Evolutionary conservation across 2,113 vertebrate species (phyloP), one percentile per base, ranked within the genome.

Genomic region (Columba janthina): DNA sequence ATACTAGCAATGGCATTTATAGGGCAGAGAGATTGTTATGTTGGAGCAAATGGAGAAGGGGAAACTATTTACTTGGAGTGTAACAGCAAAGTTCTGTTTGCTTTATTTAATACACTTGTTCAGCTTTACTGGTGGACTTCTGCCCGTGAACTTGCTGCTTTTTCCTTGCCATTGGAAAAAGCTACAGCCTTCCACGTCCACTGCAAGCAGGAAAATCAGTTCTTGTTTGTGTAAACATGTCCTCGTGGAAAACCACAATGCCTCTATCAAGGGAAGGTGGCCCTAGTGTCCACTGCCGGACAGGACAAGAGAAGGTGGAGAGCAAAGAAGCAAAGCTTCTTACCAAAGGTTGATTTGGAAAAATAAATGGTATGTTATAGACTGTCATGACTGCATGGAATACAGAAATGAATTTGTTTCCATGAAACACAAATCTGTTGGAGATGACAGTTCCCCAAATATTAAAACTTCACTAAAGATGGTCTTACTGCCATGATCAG

Each of bases 21-120:
- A 90, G 53, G 44, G 44, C 70, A 87, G 57, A 93, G 32, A 16
- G 46, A 28, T 54, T 88, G 89, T 90, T 90, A 54, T 28, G 58
- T 46, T 81, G 42, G 48, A 85, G 72, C 57, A 88, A 93, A 88
- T 42, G 17, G 62, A 75, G 57, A 44, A 79, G 48, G 66, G 83
- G 36, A 94, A 81, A 89, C 58, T 75, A 82, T 96, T 96, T 95
- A 84, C 76, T 90, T 81, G 57, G 87, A 93, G 60, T 13, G 4
- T 62, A 89, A 72, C 18, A 67, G 85, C 25, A 26, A 84, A 88
- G 58, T 65, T 96, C 85, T 78, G 25, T 92, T 93, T 88, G 76
- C 48, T 95, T 72, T 95, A 71, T 48, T 93, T 92, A 79, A 90
- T 72, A 42, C 15, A 50, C 25, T 93, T 67, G 36, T 53, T 32